phyloP scores from a whole-genome alignment of 2,113 vertebrate species.

The Atractosteus spatula region DNA sequence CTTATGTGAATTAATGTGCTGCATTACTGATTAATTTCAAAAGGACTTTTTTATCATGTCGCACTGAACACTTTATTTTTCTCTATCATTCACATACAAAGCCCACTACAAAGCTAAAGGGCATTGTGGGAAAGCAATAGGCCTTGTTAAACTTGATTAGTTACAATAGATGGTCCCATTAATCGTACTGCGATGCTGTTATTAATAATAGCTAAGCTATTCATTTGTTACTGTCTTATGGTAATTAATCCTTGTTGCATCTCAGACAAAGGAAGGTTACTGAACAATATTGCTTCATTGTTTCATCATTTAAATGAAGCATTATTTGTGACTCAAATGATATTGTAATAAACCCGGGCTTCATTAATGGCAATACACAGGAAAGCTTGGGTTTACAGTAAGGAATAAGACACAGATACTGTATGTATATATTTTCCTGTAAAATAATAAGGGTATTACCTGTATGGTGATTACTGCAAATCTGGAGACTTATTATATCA shows the following conservation, averaged over 20 bases:
- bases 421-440: too few relatives aligned
- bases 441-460: too few relatives aligned
- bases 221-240: conserved; percentile 66
- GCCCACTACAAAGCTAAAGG: conserved; percentile 49
- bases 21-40: conserved; percentile 24
- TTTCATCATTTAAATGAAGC: conserved; percentile 35
- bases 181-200: conserved; percentile 70
- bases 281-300: conserved; percentile 46
- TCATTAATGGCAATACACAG: conserved; percentile 1
- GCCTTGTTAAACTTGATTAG: conserved; percentile 72
- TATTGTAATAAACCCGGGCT: conserved; percentile 18
- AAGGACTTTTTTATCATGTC: conserved; percentile 28
- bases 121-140: conserved; percentile 49
- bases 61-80: conserved; percentile 36
- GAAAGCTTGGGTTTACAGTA: too few relatives aligned
- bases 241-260: conserved; percentile 66
- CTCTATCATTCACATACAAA: conserved; percentile 36
- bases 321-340: conserved; percentile 15
- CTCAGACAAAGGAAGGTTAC: conserved; percentile 53
- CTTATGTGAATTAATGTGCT: conserved; percentile 25
- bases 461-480: too few relatives aligned
- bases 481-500: too few relatives aligned
- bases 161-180: conserved; percentile 71
- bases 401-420: too few relatives aligned
- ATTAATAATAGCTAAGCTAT: conserved; percentile 72